Evolutionary conservation across 2,888 invertebrate species (phyloP), one percentile per base, ranked within the genome.

Genomic region (Drosophila nigricruria): DNA sequence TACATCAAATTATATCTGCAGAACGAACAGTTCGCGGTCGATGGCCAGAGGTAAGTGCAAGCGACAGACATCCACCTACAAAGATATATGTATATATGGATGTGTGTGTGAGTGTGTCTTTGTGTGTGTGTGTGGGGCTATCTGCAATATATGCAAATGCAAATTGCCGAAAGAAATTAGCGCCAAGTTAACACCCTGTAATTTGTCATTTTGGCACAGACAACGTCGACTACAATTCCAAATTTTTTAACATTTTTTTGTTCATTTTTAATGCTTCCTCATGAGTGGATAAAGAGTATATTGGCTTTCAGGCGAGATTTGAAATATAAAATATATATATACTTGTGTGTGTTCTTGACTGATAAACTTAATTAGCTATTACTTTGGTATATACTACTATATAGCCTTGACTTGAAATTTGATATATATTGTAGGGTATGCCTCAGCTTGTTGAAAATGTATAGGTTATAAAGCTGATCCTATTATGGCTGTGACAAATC

Each of bases 1-100:
- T 97, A 97, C 94, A 97, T 97, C 92, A 97, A 97, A 93, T 94
- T 97, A 82, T 97, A 97, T 93, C 97, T 97, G 88, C 97, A 97
- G 92, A 97, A 97, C 92, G 97, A 97, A 92, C 97, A 97, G 92
- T 98, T 98, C 93, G 97, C 98, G 92, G 97, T 98, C 83, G 98
- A 98, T 88, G 98, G 98, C 1, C 97, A 98, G 91, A 94, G 93
- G 93, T 93, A 83, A 91, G 92, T 56, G 30, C 34, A 38, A 47
- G 20, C 9, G 34, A 6, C 32, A 20, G 38, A 23, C 43, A 32
- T 1, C 16, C 34, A n/a, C 3, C 20, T 34, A 18, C 1, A 32
- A 27, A 25, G 27, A 23, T 1, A 14, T 20, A 4, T 50, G 4
- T 14, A 6, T 34, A 14, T 32, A 2, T 16, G n/a, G 5, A 5